These are phyloP conservation scores for Grammomys dolichurus DNA, from an alignment of 2,113 vertebrate species.

Conservation along the genomic window DNA sequence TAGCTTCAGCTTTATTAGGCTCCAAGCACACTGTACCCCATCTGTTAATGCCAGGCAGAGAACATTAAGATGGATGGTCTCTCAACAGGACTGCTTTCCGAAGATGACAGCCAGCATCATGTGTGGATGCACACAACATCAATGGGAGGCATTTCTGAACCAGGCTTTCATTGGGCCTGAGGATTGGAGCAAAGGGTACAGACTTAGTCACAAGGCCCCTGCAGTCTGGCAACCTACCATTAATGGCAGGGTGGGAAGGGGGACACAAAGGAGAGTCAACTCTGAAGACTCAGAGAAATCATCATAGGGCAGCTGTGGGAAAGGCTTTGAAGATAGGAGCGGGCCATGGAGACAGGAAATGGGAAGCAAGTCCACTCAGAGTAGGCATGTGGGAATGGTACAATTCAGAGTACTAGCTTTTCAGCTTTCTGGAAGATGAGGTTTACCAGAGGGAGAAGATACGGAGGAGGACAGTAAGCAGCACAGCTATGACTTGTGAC, in stretches of 20 bases:
- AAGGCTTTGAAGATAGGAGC: background rate
- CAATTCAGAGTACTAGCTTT: background rate
- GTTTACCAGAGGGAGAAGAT: background rate
- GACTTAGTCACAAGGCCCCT: background rate
- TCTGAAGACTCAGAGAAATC: background rate
- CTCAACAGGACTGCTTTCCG: background rate
- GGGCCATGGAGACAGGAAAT: too few species aligned
- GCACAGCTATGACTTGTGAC: background rate
- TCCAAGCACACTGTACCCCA: background rate
- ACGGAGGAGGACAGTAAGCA: background rate
- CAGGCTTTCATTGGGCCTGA: background rate
- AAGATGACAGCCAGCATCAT: background rate
- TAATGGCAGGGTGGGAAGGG: background rate
- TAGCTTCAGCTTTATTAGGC: background rate
- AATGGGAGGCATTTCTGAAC: background rate
- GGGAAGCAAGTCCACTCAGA: background rate
- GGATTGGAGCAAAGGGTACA: background rate
- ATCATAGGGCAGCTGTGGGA: background rate
- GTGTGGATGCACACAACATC: background rate
- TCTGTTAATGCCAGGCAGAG: conserved; percentile 41
- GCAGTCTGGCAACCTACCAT: background rate
- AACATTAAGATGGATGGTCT: conserved; percentile 60
- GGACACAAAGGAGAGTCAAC: background rate
- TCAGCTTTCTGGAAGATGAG: background rate
- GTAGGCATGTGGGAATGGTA: background rate